Evolutionary conservation across 2,888 invertebrate species (phyloP).

Genomic region (Hyppa rectilinea): DNA sequence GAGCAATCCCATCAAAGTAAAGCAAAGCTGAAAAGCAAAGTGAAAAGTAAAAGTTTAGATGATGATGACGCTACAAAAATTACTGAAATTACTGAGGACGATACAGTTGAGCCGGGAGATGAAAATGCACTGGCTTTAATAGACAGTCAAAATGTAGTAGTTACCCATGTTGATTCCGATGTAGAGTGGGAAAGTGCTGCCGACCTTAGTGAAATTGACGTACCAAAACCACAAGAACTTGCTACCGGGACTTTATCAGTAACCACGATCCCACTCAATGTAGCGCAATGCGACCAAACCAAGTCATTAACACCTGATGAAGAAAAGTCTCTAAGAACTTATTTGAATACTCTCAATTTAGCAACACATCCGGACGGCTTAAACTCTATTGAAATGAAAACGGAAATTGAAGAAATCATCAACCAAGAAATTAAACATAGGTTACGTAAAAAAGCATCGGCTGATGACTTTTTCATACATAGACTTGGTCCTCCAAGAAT

Average conservation of each 20-base stretch:
- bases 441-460: constrained; percentile 82
- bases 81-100: constrained; percentile 83
- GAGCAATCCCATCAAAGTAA: constrained; percentile 78
- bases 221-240: constrained; percentile 71
- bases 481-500: constrained; percentile 92
- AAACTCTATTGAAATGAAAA: constrained; percentile 82
- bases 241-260: constrained; percentile 82
- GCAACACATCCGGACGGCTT: constrained; percentile 86
- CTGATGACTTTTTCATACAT: constrained; percentile 80
- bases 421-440: constrained; percentile 86
- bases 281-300: constrained; percentile 82
- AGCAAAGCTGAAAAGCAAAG: constrained; percentile 76
- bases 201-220: constrained; percentile 76
- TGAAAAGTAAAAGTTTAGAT: constrained; percentile 89
- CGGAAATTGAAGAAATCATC: constrained; percentile 86
- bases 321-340: constrained; percentile 89
- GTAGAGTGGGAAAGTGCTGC: constrained; percentile 90
- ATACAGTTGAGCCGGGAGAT: constrained; percentile 67
- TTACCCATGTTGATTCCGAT: constrained; percentile 92
- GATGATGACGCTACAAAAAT: constrained; percentile 86
- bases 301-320: constrained; percentile 90
- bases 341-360: constrained; percentile 90
- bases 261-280: constrained; percentile 83
- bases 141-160: constrained; percentile 88
- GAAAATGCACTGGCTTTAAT: constrained; percentile 78